phyloP scores from a whole-genome alignment of 2,797 vertebrate species.

The Rhynchonycteris naso region DNA sequence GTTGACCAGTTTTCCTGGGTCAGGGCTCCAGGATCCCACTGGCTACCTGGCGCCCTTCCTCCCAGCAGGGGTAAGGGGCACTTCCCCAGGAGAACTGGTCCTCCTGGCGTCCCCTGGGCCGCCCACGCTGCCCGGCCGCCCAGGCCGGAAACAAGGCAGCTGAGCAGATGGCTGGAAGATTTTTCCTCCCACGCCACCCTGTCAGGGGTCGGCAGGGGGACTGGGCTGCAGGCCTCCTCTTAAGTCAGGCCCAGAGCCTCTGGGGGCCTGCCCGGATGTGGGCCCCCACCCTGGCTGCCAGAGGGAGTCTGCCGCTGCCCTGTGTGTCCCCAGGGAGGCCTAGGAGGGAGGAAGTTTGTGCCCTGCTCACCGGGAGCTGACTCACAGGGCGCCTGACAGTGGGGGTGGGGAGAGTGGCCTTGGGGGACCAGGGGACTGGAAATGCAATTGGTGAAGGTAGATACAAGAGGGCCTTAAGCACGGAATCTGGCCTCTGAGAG shows the following conservation, averaged over 20 bases:
- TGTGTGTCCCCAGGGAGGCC: constrained; percentile 60
- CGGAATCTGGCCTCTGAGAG: background rate
- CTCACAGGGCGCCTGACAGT: constrained; percentile 29
- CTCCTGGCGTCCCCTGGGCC: background rate
- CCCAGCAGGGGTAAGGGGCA: background rate
- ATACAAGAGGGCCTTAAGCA: background rate
- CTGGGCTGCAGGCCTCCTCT: constrained; percentile 61
- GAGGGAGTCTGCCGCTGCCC: constrained; percentile 40
- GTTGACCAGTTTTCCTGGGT: background rate
- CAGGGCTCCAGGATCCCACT: background rate
- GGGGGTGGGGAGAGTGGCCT: background rate
- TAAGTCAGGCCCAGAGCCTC: constrained; percentile 66
- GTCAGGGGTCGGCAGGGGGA: constrained; percentile 74
- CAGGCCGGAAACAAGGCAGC: constrained; percentile 69
- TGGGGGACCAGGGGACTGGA: background rate
- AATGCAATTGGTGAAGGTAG: background rate
- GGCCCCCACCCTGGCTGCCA: background rate
- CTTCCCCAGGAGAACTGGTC: constrained; percentile 59
- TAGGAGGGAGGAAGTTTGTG: constrained; percentile 72
- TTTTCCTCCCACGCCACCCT: constrained; percentile 80
- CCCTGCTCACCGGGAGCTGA: constrained; percentile 62
- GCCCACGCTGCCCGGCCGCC: constrained; percentile 52
- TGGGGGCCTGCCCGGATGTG: constrained; percentile 71
- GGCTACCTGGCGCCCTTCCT: background rate
- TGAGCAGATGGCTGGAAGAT: constrained; percentile 77